Base-by-base conservation (phyloP, 2,797 vertebrate species). In the Xyrichtys novacula region DNA sequence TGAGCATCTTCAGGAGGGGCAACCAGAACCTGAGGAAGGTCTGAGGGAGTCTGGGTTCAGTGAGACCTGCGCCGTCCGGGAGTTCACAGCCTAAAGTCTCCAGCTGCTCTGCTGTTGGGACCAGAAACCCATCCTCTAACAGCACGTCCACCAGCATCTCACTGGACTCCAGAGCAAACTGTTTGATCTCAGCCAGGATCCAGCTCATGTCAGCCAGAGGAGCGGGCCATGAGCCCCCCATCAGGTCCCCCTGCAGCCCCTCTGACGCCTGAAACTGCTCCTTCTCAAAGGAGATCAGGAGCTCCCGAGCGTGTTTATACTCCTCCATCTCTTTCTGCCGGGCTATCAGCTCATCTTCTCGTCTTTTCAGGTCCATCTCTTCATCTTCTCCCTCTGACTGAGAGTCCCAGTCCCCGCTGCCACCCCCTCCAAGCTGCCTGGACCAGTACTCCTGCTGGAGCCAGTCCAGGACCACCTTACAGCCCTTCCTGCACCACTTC, bases 401-500 rank as follows among this genome's bases (percentile, higher is more conserved):
- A 0, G 87, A 89, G 1, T 93, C 93, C 96, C 95, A 96, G 78
- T 90, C 85, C n/a, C 93, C 94, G 44, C 83, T 85, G 4, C 94
- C 67, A 12, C 78, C 94, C 31, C 93, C 95, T 36, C 95, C 95
- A 71, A 98, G 63, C 74, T 99, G 98, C 39, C 95, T 94, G 80
- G 94, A 96, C 98, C 97, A 99, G 80, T 96, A 99, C 0, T 95
- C 94, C 75, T 95, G 95, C 74, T 96, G 94, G 10, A 99, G 95
- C 98, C 98, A 99, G 23, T 96, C 93, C 76, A 99, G 88, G 16
- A 96, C 95, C 77, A 95, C 95, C 52, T 94, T 93, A 34, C 97
- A 94, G 0, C 97, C 97, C 91, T 95, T 97, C 32, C 95, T 91
- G 65, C 97, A 98, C 85, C 95, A 95, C 17, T 92, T 94, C 74